Conservation (phyloP, 2,888 invertebrate genomes). For the Lampropteryx suffumata region DNA sequence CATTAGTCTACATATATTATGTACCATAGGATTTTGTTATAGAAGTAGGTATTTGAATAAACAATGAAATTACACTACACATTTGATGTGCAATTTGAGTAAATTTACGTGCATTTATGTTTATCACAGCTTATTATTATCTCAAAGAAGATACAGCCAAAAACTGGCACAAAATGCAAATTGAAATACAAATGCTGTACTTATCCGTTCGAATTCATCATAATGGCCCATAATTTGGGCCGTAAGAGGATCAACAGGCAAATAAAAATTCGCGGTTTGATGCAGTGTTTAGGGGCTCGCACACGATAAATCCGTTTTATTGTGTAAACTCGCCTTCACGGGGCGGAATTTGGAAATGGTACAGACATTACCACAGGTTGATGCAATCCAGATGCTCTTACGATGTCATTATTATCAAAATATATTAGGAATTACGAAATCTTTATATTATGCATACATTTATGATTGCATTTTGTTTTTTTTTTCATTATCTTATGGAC, state of each 20-base stretch:
- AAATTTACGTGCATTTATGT: no score
- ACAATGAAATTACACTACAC: no score
- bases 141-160: conserved; percentile 4
- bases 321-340: conserved; percentile 30
- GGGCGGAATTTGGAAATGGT: conserved; percentile 1
- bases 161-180: conserved; percentile 31
- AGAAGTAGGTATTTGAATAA: no score
- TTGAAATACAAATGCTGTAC: conserved; percentile 27
- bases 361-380: not conserved
- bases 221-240: conserved; percentile 39
- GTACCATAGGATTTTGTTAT: no score
- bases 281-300: conserved; percentile 36
- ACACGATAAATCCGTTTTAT: conserved; percentile 32
- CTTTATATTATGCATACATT: no score
- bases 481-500: no score
- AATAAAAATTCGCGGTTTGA: conserved; percentile 55
- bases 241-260: conserved; percentile 69
- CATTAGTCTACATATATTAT: no score
- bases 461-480: no score
- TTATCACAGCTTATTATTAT: not conserved
- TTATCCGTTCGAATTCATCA: conserved; percentile 32
- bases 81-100: no score
- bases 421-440: no score
- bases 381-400: conserved; percentile 12
- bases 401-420: not conserved